phyloP scores from a whole-genome alignment of 1,140 invertebrate species.

The Euschistus heros region DNA sequence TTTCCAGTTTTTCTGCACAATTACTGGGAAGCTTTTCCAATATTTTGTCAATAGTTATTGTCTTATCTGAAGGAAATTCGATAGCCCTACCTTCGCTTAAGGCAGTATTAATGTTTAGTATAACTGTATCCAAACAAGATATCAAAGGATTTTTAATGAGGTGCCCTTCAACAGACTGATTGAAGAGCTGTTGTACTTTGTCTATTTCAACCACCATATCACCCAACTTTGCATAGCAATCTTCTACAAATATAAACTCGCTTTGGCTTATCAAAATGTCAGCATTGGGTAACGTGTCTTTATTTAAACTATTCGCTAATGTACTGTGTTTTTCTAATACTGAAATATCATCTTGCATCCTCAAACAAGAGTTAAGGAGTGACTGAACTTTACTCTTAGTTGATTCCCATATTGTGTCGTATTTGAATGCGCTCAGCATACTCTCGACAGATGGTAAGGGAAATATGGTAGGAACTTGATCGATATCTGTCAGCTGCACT shows the following conservation, averaged over 20 bases:
- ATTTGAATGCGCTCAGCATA: conserved; percentile 23
- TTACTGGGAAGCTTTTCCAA: not conserved
- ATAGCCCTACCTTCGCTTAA: not conserved
- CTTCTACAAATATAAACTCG: not conserved
- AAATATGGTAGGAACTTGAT: conserved; percentile 6
- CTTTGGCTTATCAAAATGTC: not conserved
- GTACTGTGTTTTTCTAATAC: conserved; percentile 10
- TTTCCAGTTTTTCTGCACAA: conserved; percentile 8
- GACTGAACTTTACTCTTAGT: conserved; percentile 23
- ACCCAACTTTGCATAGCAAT: conserved; percentile 15
- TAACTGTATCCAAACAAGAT: conserved; percentile 28
- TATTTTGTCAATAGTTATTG: not conserved
- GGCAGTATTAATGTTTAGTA: conserved; percentile 29
- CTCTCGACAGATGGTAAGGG: not conserved
- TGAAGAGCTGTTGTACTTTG: conserved; percentile 21
- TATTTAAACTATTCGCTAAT: conserved; percentile 10
- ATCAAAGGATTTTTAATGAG: conserved; percentile 22
- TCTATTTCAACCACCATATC: conserved; percentile 4
- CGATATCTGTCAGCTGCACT: not conserved
- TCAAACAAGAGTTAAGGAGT: conserved; percentile 4
- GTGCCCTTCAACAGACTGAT: conserved; percentile 7
- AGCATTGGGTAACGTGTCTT: not conserved
- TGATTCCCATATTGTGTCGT: conserved; percentile 25
- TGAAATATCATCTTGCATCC: conserved; percentile 6
- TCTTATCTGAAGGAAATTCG: not conserved